A percentile compares a stretch with the other conserved stretches of the same genome.
These are phyloP conservation scores for Cyclophora punctaria DNA, from an alignment of 2,888 invertebrate genomes.

Conservation along the genomic window DNA sequence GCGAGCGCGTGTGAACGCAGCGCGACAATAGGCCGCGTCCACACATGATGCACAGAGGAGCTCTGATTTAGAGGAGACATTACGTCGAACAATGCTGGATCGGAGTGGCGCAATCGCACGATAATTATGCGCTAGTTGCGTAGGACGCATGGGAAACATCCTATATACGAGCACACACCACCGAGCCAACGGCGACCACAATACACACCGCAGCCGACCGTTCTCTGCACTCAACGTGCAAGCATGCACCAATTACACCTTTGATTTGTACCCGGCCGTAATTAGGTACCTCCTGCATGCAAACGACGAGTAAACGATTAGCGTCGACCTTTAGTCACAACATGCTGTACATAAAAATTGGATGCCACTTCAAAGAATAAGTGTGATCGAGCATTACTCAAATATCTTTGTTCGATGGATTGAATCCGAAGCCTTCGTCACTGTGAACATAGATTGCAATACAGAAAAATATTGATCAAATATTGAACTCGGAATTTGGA, in stretches of 20 bases:
- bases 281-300: conserved; percentile 15
- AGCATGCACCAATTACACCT: conserved; percentile 16
- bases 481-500: too few species aligned
- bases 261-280: conserved; percentile 8
- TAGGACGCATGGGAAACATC: conserved; percentile 62
- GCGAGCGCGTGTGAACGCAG: conserved; percentile 64
- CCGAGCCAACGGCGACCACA: conserved; percentile 4
- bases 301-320: background rate
- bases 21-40: conserved; percentile 54
- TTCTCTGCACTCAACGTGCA: conserved; percentile 1
- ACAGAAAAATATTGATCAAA: too few species aligned
- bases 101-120: conserved; percentile 50
- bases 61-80: conserved; percentile 68
- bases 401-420: too few species aligned
- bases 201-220: conserved; percentile 1
- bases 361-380: too few species aligned
- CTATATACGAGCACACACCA: background rate
- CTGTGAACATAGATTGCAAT: too few species aligned
- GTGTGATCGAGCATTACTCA: too few species aligned
- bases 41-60: conserved; percentile 52
- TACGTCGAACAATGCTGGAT: conserved; percentile 62
- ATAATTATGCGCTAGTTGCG: conserved; percentile 57
- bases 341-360: too few species aligned
- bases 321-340: too few species aligned
- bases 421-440: too few species aligned